A percentile compares a stretch with the other conserved stretches of the same genome.
Conservation (phyloP, 2,797 vertebrate species). For the Buphagus erythrorhynchus region DNA sequence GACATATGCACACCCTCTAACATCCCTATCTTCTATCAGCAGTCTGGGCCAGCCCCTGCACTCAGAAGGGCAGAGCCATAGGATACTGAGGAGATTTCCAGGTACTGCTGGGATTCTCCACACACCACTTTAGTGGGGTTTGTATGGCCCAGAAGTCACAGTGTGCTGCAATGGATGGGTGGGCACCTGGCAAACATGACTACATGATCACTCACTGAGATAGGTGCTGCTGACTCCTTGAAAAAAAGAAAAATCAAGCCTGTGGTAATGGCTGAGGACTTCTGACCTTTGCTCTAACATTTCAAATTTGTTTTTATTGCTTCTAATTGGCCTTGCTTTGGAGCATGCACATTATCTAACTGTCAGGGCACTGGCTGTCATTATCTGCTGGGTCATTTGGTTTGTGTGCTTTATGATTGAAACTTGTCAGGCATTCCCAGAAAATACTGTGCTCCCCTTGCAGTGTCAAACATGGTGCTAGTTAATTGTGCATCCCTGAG, state of each 20-base stretch:
- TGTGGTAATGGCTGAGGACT: not conserved
- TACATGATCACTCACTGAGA: not conserved
- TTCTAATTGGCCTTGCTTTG: conserved; percentile 62
- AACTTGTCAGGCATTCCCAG: conserved; percentile 18
- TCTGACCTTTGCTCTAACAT: conserved; percentile 53
- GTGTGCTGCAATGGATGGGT: not conserved
- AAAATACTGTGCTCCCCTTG: not conserved
- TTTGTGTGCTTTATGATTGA: conserved; percentile 31
- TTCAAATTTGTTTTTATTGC: conserved; percentile 54
- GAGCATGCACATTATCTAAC: not conserved
- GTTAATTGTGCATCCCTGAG: conserved; percentile 40
- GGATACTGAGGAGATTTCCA: not conserved
- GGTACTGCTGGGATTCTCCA: not conserved
- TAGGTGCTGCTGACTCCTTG: accelerated
- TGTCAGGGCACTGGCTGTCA: conserved; percentile 21
- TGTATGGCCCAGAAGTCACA: not conserved
- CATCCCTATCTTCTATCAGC: not conserved
- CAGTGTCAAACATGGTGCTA: not conserved
- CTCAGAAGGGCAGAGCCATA: not conserved
- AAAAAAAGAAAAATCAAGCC: not conserved
- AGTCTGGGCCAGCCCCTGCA: not conserved
- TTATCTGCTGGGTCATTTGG: conserved; percentile 38
- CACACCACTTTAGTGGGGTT: not conserved
- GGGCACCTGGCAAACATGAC: not conserved
- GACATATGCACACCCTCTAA: not conserved